Evolutionary conservation across 2,888 invertebrate genomes (phyloP), one percentile per base, ranked within the genome.

Genomic region (Galerucella pusilla): DNA sequence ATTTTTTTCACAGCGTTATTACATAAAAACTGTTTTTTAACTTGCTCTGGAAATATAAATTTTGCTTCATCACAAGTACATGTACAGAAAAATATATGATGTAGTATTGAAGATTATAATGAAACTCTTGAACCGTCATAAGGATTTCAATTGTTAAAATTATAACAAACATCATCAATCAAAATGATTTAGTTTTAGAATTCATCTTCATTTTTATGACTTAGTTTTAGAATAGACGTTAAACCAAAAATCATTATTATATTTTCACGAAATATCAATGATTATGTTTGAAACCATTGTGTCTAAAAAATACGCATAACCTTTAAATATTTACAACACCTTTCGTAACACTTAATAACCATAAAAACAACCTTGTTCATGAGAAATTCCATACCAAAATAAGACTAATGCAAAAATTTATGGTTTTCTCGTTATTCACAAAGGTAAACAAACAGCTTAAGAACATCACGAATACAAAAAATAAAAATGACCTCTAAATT

Each of bases 401-500:
- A 57, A 20, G 10, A n/a, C 57, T 3, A 57, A 57, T 57, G 20
- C 20, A 57, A 20, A 57, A 57, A 57, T 57, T 54, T n/a, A 16
- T 54, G 46, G 12, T 52, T 16, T 9, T 57, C 57, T 57, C 1
- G n/a, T 57, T 61, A 28, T 60, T 60, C 11, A 60, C 20, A 28
- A 60, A 60, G 20, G 14, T 61, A 61, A 61, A 35, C 25, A 35
- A 61, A 61, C 35, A 35, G 35, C n/a, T 28, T 28, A 35, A 61
- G 28, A 61, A 61, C 35, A 35, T 9, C 12, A 61, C 6, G 35
- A 28, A 35, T 35, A 61, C 14, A 28, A 35, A 61, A 61, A 61
- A 14, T 35, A 35, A 35, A 61, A 61, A 61, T 28, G 61, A 25
- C 28, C 28, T 35, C 61, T 35, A 61, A 25, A 61, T 35, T 35